Evolutionary conservation across 1,140 invertebrate species (phyloP), one percentile per base, ranked within the genome.

Genomic region (Magallana angulata): DNA sequence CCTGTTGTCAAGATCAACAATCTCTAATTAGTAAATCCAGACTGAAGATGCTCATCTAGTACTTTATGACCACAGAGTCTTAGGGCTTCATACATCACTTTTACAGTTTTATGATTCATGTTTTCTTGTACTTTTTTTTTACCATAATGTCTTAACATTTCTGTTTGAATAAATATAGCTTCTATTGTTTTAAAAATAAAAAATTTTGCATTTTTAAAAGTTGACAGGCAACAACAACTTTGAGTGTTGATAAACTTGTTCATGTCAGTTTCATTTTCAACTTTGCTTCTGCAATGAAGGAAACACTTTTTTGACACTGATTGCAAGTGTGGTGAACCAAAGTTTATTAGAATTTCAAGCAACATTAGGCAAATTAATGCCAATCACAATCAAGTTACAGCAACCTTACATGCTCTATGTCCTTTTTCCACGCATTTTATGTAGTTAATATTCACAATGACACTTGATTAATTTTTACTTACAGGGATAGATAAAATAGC

Each of bases 401-500:
- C 9, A 36, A 11, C 36, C 2, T 8, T 36, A 76, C 60, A 76
- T 7, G 68, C 36, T 76, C 48, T 76, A 30, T 76, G 24, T 36
- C 11, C 11, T 11, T 36, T 76, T 30, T 36, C 24, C 68, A 8
- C 24, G 24, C 18, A 48, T 48, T 48, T 48, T 2, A 48, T 48
- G 5, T 48, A 2, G 5, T 48, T 4, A 48, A 48, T 48, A 48
- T 48, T 48, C 36, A 48, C 36, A 48, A 48, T 48, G 36, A 48
- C 36, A 48, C 36, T 48, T 48, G 2, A 48, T 48, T 48, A 48
- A 5, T 48, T 76, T 90, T 84, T 91, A 83, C 90, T 92, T 91
- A 24, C 95, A 97, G 97, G 97, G 97, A 96, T 97, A 62, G 96
- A 96, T 86, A 96, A 97, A 85, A 90, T 89, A 24, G 96, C 96